Percentiles rank a stretch among this genome's conserved stretches.
Conservation (phyloP, 2,888 invertebrate species). For the Pheosia gnoma region DNA sequence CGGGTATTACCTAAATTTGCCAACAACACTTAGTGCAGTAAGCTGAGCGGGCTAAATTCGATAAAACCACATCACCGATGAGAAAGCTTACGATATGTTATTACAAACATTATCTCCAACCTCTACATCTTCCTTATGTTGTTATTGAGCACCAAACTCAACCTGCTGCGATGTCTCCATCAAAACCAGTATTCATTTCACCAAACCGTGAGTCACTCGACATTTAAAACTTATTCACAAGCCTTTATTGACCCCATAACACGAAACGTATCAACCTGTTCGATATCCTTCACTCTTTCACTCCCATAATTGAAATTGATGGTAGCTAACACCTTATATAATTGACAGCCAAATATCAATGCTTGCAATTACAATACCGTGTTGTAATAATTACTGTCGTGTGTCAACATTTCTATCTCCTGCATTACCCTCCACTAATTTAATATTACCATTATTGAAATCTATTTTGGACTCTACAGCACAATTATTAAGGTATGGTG, state of each 20-base stretch:
- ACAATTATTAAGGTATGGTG: slow-evolving; percentile 4
- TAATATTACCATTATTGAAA: slow-evolving; percentile 1
- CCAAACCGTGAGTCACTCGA: not conserved
- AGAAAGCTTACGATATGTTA: no score
- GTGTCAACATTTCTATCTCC: slow-evolving; percentile 48
- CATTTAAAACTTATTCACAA: slow-evolving; percentile 3
- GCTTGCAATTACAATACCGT: slow-evolving; percentile 50
- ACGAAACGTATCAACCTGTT: slow-evolving; percentile 16
- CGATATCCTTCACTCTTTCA: slow-evolving; percentile 13
- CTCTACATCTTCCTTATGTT: no score
- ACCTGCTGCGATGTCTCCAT: not conserved
- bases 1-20: no score
- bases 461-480: slow-evolving; percentile 19
- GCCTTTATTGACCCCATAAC: slow-evolving; percentile 17
- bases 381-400: slow-evolving; percentile 54
- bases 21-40: no score
- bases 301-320: slow-evolving; percentile 31
- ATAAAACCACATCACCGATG: no score
- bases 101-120: no score
- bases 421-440: slow-evolving; percentile 20
- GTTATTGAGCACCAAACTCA: not conserved
- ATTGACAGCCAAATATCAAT: slow-evolving; percentile 47
- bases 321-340: slow-evolving; percentile 34
- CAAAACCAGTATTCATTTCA: slow-evolving; percentile 4
- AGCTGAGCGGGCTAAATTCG: no score